Percentiles rank a stretch among this genome's conserved stretches.
phyloP scores from a whole-genome alignment of 2,113 vertebrate species.

The Paedocypris sp. region DNA sequence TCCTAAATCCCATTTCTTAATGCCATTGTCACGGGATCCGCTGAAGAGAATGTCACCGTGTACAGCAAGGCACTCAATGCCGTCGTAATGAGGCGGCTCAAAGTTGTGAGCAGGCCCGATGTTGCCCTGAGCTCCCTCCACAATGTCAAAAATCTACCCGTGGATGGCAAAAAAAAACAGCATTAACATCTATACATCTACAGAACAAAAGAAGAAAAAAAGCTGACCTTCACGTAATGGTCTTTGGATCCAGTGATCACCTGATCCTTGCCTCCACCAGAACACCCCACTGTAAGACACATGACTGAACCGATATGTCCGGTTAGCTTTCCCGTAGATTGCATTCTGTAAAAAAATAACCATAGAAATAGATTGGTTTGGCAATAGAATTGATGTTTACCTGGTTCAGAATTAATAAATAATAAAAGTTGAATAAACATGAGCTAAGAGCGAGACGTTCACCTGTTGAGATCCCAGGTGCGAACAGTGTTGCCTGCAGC shows the following conservation, averaged over 20 bases:
- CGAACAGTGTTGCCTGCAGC: conserved; percentile 84
- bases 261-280: conserved; percentile 76
- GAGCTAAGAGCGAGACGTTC: background rate
- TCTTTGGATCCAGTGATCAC: conserved; percentile 96
- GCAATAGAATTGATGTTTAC: too few species aligned
- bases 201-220: too few species aligned
- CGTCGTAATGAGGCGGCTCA: conserved; percentile 92
- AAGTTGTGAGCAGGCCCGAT: conserved; percentile 89
- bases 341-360: conserved; percentile 65
- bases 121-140: conserved; percentile 72
- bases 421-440: background rate
- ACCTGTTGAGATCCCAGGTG: conserved; percentile 93
- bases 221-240: conserved; percentile 89
- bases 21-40: conserved; percentile 88
- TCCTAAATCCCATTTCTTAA: conserved; percentile 95
- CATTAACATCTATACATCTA: too few species aligned
- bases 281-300: conserved; percentile 86
- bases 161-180: background rate
- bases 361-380: background rate
- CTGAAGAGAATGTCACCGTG: conserved; percentile 85
- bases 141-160: conserved; percentile 79
- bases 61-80: conserved; percentile 87
- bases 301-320: conserved; percentile 93
- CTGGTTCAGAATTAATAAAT: background rate
- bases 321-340: conserved; percentile 78